Base-by-base conservation (phyloP, 2,113 vertebrate genomes). In the Hydrolagus affinis region DNA sequence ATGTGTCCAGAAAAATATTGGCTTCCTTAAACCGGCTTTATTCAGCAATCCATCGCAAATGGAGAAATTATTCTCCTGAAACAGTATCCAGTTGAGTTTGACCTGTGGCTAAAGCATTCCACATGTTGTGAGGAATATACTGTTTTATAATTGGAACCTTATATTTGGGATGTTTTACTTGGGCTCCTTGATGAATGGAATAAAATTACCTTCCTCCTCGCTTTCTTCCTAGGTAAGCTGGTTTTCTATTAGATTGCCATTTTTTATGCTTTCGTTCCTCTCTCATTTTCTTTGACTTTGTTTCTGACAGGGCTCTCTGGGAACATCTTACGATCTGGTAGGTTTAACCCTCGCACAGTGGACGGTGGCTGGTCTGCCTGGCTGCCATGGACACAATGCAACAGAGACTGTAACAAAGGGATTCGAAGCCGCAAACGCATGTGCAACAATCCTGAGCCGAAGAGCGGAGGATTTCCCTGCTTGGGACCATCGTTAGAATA, bases 321-420 rank as follows among this genome's bases (percentile, higher is more conserved):
- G 0, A 96, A 97, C 87, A 94, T 98, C 87, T 92, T 99, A 86
- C 95, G 94, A 0, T 93, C 96, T 0, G 96, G 97, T 10, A 92
- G 94, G 56, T 95, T 95, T 85, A 94, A 95, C 0, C 94, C 95
- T 59, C 95, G 97, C 87, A 94, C 95, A 0, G 90, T 98, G 83
- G 97, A 97, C 0, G 97, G 97, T 0, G 97, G 94, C 25, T 99
- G 97, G 97, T 95, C 97, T 0, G 90, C 94, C 30, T 99, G 97
- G 97, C 93, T 94, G 0, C 93, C 96, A 0, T 99, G 97, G 97
- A 95, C 95, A 0, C 97, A 98, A 90, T 99, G 97, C 89, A 98
- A 96, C 86, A 93, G 97, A 7, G 97, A 99, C 91, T 99, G 97
- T 87, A 97, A 95, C 74, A 89, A 96, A 62, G 97, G 97, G 0